A percentile compares a stretch with the other conserved stretches of the same genome.
Conservation (phyloP, 2,888 invertebrate species). For the Rosalia funebris region DNA sequence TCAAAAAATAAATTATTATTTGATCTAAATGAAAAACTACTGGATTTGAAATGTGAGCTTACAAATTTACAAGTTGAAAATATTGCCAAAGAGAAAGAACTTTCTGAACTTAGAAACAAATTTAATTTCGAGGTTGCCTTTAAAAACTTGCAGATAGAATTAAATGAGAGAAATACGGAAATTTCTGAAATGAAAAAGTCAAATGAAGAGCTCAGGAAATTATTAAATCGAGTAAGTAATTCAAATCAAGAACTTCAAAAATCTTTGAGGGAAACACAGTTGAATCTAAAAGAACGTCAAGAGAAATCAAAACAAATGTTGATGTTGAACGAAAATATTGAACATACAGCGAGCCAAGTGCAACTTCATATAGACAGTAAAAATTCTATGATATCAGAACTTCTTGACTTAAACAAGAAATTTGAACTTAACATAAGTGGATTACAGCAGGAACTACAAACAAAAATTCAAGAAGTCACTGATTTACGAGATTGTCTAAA, state of each 20-base stretch:
- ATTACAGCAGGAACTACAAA: constrained; percentile 32
- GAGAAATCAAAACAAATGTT: constrained; percentile 14
- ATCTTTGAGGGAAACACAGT: constrained; percentile 7
- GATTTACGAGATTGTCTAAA: constrained; percentile 32
- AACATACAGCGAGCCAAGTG: constrained; percentile 30
- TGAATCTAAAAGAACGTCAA: constrained; percentile 24
- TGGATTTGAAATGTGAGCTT: constrained; percentile 20
- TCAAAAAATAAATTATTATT: constrained; percentile 2
- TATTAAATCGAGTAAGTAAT: constrained; percentile 14
- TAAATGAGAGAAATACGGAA: constrained; percentile 25
- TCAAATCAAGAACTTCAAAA: constrained; percentile 26
- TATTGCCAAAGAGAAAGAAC: constrained; percentile 22
- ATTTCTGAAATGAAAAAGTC: constrained; percentile 15
- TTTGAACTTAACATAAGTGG: constrained; percentile 27
- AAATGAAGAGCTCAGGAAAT: constrained; percentile 13
- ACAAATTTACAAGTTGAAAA: constrained; percentile 20
- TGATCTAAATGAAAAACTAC: constrained; percentile 22
- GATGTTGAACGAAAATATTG: constrained; percentile 28
- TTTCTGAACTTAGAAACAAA: constrained; percentile 18
- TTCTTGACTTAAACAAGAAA: constrained; percentile 31
- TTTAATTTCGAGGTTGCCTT: constrained; percentile 36
- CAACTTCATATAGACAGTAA: constrained; percentile 34
- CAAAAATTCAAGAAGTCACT: constrained; percentile 33
- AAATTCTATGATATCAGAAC: constrained; percentile 31
- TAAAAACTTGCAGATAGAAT: constrained; percentile 32